These are phyloP conservation scores for Rhombomys opimus DNA, from an alignment of 2,113 vertebrate genomes.

Conservation along the genomic window DNA sequence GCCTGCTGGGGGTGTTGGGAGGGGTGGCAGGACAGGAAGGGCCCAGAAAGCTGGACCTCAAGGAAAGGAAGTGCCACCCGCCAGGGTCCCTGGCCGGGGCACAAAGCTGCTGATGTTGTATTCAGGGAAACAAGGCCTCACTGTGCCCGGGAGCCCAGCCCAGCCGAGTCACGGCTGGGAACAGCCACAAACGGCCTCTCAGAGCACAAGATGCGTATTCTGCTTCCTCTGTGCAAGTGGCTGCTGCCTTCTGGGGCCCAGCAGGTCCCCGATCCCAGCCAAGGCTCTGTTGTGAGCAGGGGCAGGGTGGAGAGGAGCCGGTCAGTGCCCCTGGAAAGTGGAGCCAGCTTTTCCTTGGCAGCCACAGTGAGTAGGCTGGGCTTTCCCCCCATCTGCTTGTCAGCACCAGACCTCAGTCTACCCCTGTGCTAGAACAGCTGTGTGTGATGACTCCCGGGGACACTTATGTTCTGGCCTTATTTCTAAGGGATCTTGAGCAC, in stretches of 20 bases:
- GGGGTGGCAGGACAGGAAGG: neutral
- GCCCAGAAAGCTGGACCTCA: constrained; percentile 58
- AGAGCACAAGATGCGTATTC: constrained; percentile 69
- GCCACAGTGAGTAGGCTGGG: neutral
- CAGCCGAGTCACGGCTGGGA: neutral
- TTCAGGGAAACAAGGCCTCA: constrained; percentile 80
- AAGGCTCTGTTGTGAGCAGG: neutral
- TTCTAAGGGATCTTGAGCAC: neutral
- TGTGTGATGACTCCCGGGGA: neutral
- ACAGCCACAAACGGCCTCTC: constrained; percentile 40
- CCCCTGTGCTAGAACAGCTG: neutral
- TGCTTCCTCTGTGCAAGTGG: constrained; percentile 31
- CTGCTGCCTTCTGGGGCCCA: constrained; percentile 60
- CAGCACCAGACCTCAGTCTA: neutral
- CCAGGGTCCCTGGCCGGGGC: neutral
- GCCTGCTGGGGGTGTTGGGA: neutral
- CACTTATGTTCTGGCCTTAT: neutral
- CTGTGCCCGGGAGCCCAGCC: constrained; percentile 56
- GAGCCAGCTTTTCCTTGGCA: neutral
- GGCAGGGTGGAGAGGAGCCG: neutral
- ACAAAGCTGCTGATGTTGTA: constrained; percentile 67
- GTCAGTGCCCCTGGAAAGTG: neutral
- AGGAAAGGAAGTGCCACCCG: constrained; percentile 71
- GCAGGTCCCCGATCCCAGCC: constrained; percentile 58
- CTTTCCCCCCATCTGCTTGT: neutral